phyloP scores from a whole-genome alignment of 2,797 vertebrate species.

The Tadarida brasiliensis region DNA sequence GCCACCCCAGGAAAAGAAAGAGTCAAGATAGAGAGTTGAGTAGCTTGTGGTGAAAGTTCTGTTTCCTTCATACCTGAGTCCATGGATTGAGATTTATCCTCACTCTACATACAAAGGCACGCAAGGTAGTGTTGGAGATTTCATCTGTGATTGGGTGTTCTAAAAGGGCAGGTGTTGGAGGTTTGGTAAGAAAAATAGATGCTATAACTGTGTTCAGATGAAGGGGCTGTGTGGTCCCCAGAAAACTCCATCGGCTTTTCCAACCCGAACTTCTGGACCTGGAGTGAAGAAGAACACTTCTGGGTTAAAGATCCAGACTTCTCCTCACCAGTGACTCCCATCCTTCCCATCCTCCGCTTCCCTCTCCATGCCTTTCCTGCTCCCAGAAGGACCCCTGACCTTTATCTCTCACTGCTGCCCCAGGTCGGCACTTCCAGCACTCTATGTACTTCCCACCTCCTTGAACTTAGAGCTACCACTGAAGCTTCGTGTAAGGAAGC shows the following conservation, averaged over 20 bases:
- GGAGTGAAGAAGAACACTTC: rapidly evolving
- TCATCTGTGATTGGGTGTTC: rapidly evolving
- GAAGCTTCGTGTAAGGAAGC: rapidly evolving
- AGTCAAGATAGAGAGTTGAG: neutral
- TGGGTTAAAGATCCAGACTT: neutral
- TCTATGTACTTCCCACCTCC: rapidly evolving
- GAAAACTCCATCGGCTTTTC: no score
- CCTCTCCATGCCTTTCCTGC: rapidly evolving
- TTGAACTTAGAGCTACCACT: rapidly evolving
- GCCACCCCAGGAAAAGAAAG: rapidly evolving
- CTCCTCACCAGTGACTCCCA: no score
- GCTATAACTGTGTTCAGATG: rapidly evolving
- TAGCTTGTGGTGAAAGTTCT: neutral
- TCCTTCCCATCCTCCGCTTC: rapidly evolving
- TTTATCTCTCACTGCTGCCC: rapidly evolving
- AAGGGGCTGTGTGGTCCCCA: rapidly evolving
- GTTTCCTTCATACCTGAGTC: neutral
- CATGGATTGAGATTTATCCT: neutral
- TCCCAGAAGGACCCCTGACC: rapidly evolving
- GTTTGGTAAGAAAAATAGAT: neutral
- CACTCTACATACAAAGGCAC: rapidly evolving
- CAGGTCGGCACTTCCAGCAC: rapidly evolving
- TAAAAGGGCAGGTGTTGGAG: rapidly evolving
- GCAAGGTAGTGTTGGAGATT: rapidly evolving
- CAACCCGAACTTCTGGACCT: rapidly evolving